These are phyloP conservation scores for Chelonoidis abingdonii DNA, from an alignment of 2,113 vertebrate species.

Conservation along the genomic window DNA sequence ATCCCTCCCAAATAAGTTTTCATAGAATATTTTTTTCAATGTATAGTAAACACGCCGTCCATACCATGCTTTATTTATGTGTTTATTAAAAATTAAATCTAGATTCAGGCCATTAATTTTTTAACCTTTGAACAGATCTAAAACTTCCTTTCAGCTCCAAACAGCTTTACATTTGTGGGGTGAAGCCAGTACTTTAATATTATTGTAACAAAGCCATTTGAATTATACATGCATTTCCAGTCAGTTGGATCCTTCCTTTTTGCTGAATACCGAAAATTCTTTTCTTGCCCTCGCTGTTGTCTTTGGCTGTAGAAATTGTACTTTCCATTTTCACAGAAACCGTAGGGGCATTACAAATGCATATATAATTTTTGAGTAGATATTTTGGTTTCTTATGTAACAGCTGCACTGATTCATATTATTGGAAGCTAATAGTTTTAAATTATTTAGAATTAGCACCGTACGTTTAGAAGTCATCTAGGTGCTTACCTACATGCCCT, in stretches of 20 bases:
- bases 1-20: not conserved
- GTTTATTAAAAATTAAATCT: conserved; percentile 19
- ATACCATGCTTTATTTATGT: not conserved
- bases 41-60: not conserved
- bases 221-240: conserved; percentile 73
- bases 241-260: conserved; percentile 80
- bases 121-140: conserved; percentile 18
- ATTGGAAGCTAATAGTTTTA: conserved; percentile 4
- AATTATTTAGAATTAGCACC: not conserved
- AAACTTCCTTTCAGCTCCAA: conserved; percentile 3
- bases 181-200: conserved; percentile 62
- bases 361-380: conserved; percentile 68
- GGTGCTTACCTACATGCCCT: conserved; percentile 3
- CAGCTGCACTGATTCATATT: conserved; percentile 29
- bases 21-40: rapidly evolving
- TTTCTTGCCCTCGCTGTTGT: conserved; percentile 81
- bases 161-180: conserved; percentile 39
- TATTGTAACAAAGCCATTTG: conserved; percentile 68
- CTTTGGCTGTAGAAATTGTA: conserved; percentile 77
- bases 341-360: conserved; percentile 72
- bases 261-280: conserved; percentile 81
- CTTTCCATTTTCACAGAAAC: conserved; percentile 82
- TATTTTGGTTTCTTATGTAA: conserved; percentile 74
- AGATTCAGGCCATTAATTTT: not conserved
- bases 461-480: not conserved